Conservation (phyloP, 1,140 invertebrate species). For the Drosophila tsacasi region DNA sequence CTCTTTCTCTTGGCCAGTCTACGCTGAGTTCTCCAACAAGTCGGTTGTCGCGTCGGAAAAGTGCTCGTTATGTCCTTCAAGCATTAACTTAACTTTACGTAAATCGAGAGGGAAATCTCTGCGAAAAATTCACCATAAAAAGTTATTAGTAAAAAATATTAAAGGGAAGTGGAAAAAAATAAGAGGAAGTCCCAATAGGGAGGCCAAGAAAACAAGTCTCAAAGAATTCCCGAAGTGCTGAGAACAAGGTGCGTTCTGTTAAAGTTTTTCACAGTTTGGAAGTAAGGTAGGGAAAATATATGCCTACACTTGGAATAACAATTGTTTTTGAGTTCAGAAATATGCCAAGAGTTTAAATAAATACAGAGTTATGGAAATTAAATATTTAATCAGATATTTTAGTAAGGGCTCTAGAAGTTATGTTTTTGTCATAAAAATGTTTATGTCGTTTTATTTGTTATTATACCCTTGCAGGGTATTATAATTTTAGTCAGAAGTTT, state of each 20-base stretch:
- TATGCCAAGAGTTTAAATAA: background rate
- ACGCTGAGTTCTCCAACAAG: constrained; percentile 57
- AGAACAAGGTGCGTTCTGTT: constrained; percentile 43
- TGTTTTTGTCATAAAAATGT: too few relatives aligned
- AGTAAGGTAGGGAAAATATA: background rate
- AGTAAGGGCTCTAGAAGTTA: too few relatives aligned
- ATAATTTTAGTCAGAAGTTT: too few relatives aligned
- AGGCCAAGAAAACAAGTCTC: constrained; percentile 18
- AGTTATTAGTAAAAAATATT: constrained; percentile 30
- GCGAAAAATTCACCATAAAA: constrained; percentile 17
- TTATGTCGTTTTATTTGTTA: background rate
- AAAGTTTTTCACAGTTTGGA: constrained; percentile 8
- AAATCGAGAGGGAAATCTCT: constrained; percentile 26
- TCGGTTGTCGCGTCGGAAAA: constrained; percentile 34
- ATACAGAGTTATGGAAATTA: too few relatives aligned
- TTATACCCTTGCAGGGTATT: too few relatives aligned
- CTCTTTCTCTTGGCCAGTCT: constrained; percentile 50
- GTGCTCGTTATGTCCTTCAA: constrained; percentile 28
- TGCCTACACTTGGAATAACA: background rate
- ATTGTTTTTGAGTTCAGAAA: background rate
- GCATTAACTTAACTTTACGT: constrained; percentile 32
- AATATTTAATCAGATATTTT: background rate
- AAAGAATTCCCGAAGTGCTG: constrained; percentile 2
- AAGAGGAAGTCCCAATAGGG: constrained; percentile 1
- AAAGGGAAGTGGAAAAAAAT: constrained; percentile 4